Evolutionary conservation across 1,140 invertebrate genomes (phyloP).

Genomic region (Neoseiulus cucumeris): DNA sequence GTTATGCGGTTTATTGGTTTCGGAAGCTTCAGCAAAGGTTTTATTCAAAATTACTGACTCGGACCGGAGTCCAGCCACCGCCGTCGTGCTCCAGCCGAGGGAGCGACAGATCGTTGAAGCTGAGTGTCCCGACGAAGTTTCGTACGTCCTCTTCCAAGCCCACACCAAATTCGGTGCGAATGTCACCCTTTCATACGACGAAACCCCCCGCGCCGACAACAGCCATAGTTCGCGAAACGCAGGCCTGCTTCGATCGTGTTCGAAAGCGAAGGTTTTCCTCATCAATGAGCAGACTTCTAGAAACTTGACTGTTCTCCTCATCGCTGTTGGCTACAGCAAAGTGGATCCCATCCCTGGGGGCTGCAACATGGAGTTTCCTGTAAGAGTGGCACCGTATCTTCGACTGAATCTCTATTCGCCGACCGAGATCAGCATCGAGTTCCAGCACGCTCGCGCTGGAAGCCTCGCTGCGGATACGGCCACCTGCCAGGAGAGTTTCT

Average conservation of each 20-base stretch:
- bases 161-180: background rate
- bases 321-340: background rate
- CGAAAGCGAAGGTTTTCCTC: background rate
- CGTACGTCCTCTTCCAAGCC: background rate
- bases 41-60: background rate
- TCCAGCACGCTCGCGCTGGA: background rate
- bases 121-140: background rate
- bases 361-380: background rate
- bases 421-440: background rate
- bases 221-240: background rate
- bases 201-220: background rate
- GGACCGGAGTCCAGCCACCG: background rate
- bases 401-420: background rate
- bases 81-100: background rate
- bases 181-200: background rate
- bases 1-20: too few relatives aligned
- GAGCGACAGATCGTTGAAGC: background rate
- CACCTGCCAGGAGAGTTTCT: background rate
- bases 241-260: background rate
- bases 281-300: background rate
- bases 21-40: too few relatives aligned
- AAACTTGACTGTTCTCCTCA: background rate
- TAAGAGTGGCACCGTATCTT: background rate
- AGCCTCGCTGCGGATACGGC: background rate
- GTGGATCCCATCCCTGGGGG: background rate